Conservation (phyloP, 2,113 vertebrate species). For the Uria lomvia region DNA sequence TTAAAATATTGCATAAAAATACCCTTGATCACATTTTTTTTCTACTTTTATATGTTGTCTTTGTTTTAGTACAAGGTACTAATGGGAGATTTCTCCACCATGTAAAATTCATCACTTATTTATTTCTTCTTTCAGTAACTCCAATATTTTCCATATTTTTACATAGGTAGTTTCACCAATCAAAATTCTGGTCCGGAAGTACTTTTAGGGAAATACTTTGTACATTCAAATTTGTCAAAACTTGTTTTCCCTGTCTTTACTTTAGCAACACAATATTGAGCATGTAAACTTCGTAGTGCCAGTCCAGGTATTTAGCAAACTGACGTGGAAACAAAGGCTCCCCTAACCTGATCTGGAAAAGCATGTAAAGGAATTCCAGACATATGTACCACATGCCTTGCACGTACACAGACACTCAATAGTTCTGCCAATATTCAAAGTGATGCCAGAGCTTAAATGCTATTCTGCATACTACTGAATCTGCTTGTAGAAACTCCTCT, state of each 20-base stretch:
- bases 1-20: neutral
- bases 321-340: neutral
- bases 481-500: neutral
- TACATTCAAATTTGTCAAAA: neutral
- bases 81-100: neutral
- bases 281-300: neutral
- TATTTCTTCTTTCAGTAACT: neutral
- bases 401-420: neutral
- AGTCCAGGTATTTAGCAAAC: neutral
- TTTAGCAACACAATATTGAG: neutral
- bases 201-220: neutral
- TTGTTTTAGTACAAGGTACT: neutral
- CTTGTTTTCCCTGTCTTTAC: neutral
- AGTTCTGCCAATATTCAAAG: neutral
- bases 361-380: neutral
- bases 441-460: neutral
- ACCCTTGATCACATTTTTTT: neutral
- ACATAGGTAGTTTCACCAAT: neutral
- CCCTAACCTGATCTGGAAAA: neutral
- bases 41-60: neutral
- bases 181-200: neutral
- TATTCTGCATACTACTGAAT: neutral
- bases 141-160: neutral
- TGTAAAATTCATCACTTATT: neutral
- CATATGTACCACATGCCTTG: rapidly evolving